A percentile compares a stretch with the other conserved stretches of the same genome.
phyloP scores from a whole-genome alignment of 1,140 invertebrate genomes.

The Eriosoma lanigerum region DNA sequence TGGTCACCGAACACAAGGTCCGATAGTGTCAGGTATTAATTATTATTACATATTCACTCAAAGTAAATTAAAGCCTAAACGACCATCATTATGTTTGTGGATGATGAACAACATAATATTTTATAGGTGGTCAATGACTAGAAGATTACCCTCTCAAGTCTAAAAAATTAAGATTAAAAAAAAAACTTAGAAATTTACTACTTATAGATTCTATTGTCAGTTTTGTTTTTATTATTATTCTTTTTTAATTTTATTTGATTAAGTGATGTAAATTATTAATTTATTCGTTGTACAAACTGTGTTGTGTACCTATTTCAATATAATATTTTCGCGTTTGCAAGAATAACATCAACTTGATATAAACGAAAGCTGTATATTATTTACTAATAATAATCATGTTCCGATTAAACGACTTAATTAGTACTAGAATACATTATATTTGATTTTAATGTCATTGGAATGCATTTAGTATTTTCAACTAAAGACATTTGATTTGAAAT shows the following conservation, averaged over 20 bases:
- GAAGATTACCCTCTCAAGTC: constrained; percentile 14
- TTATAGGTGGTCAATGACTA: constrained; percentile 25
- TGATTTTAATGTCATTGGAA: too few species aligned
- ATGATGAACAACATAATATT: neutral
- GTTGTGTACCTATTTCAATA: constrained; percentile 4
- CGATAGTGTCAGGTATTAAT: constrained; percentile 74
- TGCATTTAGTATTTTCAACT: too few species aligned
- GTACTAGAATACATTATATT: too few species aligned
- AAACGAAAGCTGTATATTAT: too few species aligned
- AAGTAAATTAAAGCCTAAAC: neutral
- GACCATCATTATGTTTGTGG: neutral
- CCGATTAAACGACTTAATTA: too few species aligned
- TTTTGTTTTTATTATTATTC: neutral
- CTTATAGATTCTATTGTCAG: too few species aligned
- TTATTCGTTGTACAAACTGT: neutral
- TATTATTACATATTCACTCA: neutral
- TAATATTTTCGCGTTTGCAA: neutral
- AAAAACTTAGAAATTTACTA: too few species aligned
- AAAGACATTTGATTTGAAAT: too few species aligned
- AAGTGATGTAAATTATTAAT: neutral
- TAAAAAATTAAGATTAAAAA: constrained; percentile 1
- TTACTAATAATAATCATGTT: too few species aligned
- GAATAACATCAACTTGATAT: too few species aligned
- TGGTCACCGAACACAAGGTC: constrained; percentile 76
- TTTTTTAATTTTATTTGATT: neutral